phyloP scores from a whole-genome alignment of 1,140 invertebrate species.

The Hycleus phaleratus region DNA sequence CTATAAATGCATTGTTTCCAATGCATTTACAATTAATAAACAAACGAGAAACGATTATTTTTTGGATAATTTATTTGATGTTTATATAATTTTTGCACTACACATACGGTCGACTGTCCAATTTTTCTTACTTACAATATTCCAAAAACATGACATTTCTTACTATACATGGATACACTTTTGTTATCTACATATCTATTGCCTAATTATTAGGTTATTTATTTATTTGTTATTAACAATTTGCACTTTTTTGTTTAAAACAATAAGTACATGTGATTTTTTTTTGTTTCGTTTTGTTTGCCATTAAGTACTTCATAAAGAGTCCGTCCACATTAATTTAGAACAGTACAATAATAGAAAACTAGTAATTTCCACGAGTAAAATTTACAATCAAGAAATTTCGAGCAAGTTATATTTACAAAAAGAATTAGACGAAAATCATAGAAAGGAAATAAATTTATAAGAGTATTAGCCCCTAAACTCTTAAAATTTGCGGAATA shows the following conservation, averaged over 20 bases:
- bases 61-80: slow-evolving; percentile 7
- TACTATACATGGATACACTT: slow-evolving; percentile 4
- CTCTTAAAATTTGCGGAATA: not conserved
- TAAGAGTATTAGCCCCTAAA: not conserved
- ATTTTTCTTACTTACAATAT: slow-evolving; percentile 14
- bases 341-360: slow-evolving; percentile 8
- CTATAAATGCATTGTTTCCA: too few relatives aligned
- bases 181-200: too few relatives aligned
- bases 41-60: too few relatives aligned
- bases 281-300: too few relatives aligned
- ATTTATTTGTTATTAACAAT: not conserved
- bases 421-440: too few relatives aligned
- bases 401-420: too few relatives aligned
- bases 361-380: slow-evolving; percentile 9
- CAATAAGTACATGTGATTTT: not conserved
- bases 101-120: slow-evolving; percentile 1
- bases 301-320: slow-evolving; percentile 3
- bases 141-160: slow-evolving; percentile 18
- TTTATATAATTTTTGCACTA: slow-evolving; percentile 14
- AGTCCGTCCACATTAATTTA: slow-evolving; percentile 3
- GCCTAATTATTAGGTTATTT: too few relatives aligned
- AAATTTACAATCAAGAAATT: not conserved
- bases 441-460: slow-evolving; percentile 5
- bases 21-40: too few relatives aligned
- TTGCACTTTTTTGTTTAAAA: slow-evolving; percentile 9